Evolutionary conservation across 2,888 invertebrate genomes (phyloP).

Genomic region (Germaria angustata): DNA sequence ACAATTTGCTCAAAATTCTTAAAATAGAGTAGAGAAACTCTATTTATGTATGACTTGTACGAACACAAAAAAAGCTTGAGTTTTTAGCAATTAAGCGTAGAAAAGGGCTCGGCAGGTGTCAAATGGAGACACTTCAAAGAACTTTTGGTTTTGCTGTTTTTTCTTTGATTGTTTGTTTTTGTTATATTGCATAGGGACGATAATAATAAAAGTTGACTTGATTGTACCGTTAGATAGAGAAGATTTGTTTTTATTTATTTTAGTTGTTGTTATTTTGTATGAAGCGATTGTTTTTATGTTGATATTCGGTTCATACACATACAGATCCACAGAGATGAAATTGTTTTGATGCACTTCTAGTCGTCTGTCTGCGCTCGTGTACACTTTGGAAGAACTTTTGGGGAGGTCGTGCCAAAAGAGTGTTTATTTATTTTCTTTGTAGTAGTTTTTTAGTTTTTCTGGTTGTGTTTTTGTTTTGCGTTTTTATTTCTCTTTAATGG

Average conservation of each 20-base stretch:
- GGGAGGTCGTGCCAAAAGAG: slow-evolving; percentile 66
- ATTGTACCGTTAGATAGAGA: background rate
- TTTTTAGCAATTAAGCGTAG: background rate
- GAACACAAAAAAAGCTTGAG: background rate
- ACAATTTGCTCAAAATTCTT: slow-evolving; percentile 22
- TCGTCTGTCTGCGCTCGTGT: background rate
- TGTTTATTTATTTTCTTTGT: slow-evolving; percentile 17
- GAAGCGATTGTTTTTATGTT: background rate
- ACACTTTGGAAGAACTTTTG: slow-evolving; percentile 52
- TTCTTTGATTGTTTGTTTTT: background rate
- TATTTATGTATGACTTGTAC: background rate
- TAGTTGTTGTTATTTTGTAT: background rate
- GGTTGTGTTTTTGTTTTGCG: slow-evolving; percentile 43
- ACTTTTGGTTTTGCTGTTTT: background rate
- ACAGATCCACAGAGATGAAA: background rate
- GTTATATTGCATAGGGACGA: background rate
- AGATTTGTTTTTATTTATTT: slow-evolving; percentile 25
- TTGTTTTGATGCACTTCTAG: background rate
- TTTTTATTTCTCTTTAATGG: slow-evolving; percentile 6
- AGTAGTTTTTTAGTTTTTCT: slow-evolving; percentile 21
- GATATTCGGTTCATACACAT: background rate
- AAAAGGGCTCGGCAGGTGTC: background rate
- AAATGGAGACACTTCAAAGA: background rate
- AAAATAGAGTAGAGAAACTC: slow-evolving; percentile 18
- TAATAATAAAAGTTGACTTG: background rate